phyloP scores from a whole-genome alignment of 2,113 vertebrate genomes.

The Eubucco bourcierii region DNA sequence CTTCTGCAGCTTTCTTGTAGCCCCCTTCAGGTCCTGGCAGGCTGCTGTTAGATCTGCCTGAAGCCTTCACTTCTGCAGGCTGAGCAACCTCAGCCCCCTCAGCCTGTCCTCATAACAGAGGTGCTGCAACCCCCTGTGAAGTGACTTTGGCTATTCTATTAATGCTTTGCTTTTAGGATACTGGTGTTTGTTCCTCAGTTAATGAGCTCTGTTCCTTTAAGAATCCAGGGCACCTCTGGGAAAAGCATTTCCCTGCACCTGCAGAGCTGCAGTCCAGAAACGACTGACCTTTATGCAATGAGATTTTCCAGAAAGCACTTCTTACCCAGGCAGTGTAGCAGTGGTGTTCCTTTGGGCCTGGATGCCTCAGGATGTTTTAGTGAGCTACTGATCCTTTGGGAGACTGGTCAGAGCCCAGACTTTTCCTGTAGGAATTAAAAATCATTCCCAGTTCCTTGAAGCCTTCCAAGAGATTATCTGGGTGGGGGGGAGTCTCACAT shows the following conservation, averaged over 20 bases:
- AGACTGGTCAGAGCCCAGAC: fast-evolving
- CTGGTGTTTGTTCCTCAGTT: background rate
- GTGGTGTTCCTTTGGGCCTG: background rate
- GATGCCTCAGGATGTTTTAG: background rate
- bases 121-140: background rate
- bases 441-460: background rate
- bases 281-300: background rate
- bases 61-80: no score
- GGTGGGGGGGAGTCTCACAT: background rate
- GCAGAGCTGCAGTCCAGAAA: constrained; percentile 16
- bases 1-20: no score
- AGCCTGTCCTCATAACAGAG: no score
- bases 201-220: constrained; percentile 8
- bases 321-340: background rate
- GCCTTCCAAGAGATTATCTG: background rate
- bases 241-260: background rate
- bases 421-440: background rate
- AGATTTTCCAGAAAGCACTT: constrained; percentile 1
- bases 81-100: no score
- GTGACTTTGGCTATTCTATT: background rate
- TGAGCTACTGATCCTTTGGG: background rate
- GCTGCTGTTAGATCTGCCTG: no score
- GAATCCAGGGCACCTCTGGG: background rate
- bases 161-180: background rate
- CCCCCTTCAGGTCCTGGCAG: no score